A percentile compares a stretch with the other conserved stretches of the same genome.
These are phyloP conservation scores for Cinclus mexicanus DNA, from an alignment of 2,113 vertebrate species.

Conservation along the genomic window DNA sequence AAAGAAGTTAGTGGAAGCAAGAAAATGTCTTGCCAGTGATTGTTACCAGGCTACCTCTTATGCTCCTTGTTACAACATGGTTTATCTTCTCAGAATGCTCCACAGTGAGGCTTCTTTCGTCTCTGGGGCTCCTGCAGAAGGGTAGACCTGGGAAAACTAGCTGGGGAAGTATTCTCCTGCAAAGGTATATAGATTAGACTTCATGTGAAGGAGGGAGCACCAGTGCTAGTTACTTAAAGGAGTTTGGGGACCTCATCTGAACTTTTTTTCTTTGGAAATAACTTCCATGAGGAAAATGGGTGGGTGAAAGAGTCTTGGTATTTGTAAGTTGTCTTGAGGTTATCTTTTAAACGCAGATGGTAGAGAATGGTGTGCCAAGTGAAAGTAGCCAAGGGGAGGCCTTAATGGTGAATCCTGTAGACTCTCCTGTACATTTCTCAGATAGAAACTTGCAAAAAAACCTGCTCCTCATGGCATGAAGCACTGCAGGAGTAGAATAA, in stretches of 20 bases:
- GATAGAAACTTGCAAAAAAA: not conserved
- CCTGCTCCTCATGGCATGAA: not conserved
- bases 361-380: not conserved
- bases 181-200: not conserved
- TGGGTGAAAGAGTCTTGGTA: not conserved
- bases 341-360: rapidly evolving
- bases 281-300: not conserved
- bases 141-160: not conserved
- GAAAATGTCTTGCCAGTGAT: not conserved
- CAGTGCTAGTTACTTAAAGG: not conserved
- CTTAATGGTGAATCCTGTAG: not conserved
- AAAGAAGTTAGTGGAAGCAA: not conserved
- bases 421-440: not conserved
- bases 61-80: not conserved
- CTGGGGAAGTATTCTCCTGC: not conserved
- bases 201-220: not conserved
- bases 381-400: not conserved
- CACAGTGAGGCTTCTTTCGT: not conserved
- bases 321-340: not conserved
- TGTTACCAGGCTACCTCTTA: not conserved
- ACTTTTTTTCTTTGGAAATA: not conserved
- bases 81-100: not conserved
- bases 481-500: not conserved
- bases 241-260: not conserved
- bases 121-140: not conserved